These are phyloP conservation scores for Percina caprodes DNA, from an alignment of 2,113 vertebrate genomes.

Conservation along the genomic window DNA sequence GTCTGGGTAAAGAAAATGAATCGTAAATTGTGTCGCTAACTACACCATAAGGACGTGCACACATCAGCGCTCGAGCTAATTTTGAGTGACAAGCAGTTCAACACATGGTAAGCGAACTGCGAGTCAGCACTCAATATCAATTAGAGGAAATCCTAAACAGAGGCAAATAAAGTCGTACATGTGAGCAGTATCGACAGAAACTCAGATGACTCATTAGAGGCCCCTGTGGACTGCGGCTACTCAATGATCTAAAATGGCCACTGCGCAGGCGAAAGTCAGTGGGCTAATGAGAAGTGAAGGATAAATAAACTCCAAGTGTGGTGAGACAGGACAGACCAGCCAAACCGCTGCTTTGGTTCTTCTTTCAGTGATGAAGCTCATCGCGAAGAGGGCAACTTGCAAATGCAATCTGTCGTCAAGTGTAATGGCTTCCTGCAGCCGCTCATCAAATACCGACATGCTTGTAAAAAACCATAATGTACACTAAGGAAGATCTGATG, in stretches of 20 bases:
- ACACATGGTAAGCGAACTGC: slow-evolving; percentile 36
- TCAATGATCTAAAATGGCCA: slow-evolving; percentile 44
- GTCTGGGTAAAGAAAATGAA: slow-evolving; percentile 57
- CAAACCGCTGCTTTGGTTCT: slow-evolving; percentile 21
- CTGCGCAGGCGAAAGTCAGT: slow-evolving; percentile 30
- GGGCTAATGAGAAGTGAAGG: slow-evolving; percentile 72
- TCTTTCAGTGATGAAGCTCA: slow-evolving; percentile 26
- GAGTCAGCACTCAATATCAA: slow-evolving; percentile 70
- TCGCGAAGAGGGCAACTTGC: background rate
- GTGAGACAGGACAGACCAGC: slow-evolving; percentile 60
- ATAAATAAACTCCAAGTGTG: slow-evolving; percentile 68
- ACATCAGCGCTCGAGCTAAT: slow-evolving; percentile 34
- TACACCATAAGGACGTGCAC: slow-evolving; percentile 22
- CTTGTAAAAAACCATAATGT: background rate
- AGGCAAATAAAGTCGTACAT: slow-evolving; percentile 37
- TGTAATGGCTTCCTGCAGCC: slow-evolving; percentile 15
- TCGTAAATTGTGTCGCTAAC: slow-evolving; percentile 58
- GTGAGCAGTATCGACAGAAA: slow-evolving; percentile 57
- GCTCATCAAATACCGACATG: slow-evolving; percentile 13
- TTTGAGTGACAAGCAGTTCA: slow-evolving; percentile 59
- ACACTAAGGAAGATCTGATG: background rate
- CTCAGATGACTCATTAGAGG: slow-evolving; percentile 58
- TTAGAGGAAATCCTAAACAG: slow-evolving; percentile 68
- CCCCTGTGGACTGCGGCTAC: slow-evolving; percentile 40
- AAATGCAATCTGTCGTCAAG: slow-evolving; percentile 37